phyloP scores from a whole-genome alignment of 1,140 invertebrate species.

The Ostrea denselamellosa region DNA sequence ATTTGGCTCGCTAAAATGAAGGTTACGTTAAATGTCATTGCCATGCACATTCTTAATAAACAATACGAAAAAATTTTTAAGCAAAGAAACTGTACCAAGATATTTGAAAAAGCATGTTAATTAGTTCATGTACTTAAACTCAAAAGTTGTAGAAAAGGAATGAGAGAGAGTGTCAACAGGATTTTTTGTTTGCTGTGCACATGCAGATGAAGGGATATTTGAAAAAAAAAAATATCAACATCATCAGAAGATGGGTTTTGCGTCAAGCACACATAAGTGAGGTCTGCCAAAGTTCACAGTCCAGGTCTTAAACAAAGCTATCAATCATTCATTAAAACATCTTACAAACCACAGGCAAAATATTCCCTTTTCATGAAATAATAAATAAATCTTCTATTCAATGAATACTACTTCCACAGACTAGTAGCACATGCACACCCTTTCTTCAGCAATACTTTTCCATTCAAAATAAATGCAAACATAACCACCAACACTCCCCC shows the following conservation, averaged over 20 bases:
- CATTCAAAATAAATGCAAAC: too few relatives aligned
- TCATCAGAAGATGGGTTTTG: neutral
- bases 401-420: too few relatives aligned
- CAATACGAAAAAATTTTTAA: too few relatives aligned
- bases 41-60: neutral
- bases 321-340: too few relatives aligned
- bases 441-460: too few relatives aligned
- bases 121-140: neutral
- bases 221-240: neutral
- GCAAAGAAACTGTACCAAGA: neutral
- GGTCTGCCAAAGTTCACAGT: neutral
- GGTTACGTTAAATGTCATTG: neutral
- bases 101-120: neutral
- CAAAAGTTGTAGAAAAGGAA: neutral
- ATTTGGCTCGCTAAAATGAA: neutral
- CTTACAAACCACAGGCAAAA: too few relatives aligned
- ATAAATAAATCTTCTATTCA: too few relatives aligned
- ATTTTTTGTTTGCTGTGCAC: neutral
- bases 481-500: too few relatives aligned
- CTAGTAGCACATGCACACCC: too few relatives aligned
- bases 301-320: neutral
- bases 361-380: too few relatives aligned
- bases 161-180: neutral
- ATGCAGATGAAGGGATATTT: neutral
- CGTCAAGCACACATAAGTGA: neutral